Conservation (phyloP, 2,113 vertebrate species). For the Rhea pennata region DNA sequence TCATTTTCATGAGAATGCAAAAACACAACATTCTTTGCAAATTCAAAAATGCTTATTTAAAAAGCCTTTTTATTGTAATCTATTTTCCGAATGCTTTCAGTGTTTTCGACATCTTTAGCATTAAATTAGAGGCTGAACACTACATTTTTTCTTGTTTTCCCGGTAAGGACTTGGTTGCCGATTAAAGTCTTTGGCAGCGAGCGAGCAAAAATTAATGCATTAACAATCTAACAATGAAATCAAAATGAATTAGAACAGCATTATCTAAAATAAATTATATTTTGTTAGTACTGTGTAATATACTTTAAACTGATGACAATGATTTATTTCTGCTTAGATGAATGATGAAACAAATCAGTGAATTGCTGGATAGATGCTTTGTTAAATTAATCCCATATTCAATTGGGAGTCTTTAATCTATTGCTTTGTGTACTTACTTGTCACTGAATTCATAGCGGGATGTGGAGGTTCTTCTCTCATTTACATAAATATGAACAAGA, state of each 20-base stretch:
- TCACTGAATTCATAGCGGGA: neutral
- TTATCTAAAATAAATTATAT: slow-evolving; percentile 43
- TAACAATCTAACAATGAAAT: slow-evolving; percentile 31
- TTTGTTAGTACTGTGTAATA: slow-evolving; percentile 30
- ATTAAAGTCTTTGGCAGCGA: slow-evolving; percentile 15
- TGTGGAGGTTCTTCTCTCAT: neutral
- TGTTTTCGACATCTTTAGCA: neutral
- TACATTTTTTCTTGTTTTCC: neutral
- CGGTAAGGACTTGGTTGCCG: neutral
- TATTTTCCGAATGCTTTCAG: neutral
- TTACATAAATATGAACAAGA: neutral
- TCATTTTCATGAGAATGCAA: neutral
- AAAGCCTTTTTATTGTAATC: neutral
- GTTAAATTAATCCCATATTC: slow-evolving; percentile 41
- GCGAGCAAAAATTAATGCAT: slow-evolving; percentile 19
- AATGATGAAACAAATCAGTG: slow-evolving; percentile 49
- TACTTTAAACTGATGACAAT: slow-evolving; percentile 37
- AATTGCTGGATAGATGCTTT: slow-evolving; percentile 40
- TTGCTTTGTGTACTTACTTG: slow-evolving; percentile 27
- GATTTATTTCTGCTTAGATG: slow-evolving; percentile 54
- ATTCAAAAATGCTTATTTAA: neutral
- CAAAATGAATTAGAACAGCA: slow-evolving; percentile 29
- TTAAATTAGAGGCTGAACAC: neutral
- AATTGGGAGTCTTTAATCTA: neutral
- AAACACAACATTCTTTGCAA: neutral